These are phyloP conservation scores for Conus betulinus DNA, from an alignment of 1,140 invertebrate genomes.

Conservation along the genomic window DNA sequence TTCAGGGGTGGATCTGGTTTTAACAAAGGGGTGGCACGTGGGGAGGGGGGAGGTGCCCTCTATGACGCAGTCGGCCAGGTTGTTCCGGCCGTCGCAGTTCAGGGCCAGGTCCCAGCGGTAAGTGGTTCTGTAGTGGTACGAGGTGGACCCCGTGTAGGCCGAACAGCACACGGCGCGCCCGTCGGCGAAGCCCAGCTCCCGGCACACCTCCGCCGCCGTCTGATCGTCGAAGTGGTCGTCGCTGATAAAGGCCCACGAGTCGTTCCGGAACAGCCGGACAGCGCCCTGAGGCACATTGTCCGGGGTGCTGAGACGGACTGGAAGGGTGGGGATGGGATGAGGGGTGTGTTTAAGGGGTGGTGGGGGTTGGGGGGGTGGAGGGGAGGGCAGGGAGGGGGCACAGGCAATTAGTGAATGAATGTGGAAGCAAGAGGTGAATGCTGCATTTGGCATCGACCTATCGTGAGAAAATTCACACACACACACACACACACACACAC, in stretches of 20 bases:
- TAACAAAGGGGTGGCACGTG: too few species aligned
- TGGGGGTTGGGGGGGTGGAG: too few species aligned
- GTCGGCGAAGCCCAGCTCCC: slow-evolving; percentile 56
- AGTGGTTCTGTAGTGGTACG: not conserved
- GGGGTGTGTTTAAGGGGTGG: too few species aligned
- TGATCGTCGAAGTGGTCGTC: slow-evolving; percentile 59
- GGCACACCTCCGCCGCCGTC: slow-evolving; percentile 58
- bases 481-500: too few species aligned
- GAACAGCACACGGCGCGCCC: slow-evolving; percentile 61
- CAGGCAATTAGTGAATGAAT: too few species aligned
- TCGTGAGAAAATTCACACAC: too few species aligned
- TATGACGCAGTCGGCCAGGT: slow-evolving; percentile 51
- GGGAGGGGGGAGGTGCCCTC: slow-evolving; percentile 40
- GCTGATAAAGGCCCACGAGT: slow-evolving; percentile 58
- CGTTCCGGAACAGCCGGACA: slow-evolving; percentile 52
- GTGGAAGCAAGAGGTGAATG: too few species aligned
- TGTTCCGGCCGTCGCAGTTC: slow-evolving; percentile 51
- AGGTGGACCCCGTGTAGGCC: slow-evolving; percentile 45
- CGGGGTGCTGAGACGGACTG: slow-evolving; percentile 58
- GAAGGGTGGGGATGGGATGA: slow-evolving; percentile 5
- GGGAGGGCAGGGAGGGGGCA: too few species aligned
- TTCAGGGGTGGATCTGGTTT: too few species aligned
- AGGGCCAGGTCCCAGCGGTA: slow-evolving; percentile 47
- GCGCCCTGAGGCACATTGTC: slow-evolving; percentile 47
- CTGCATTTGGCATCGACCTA: too few species aligned